phyloP scores from a whole-genome alignment of 2,113 vertebrate species.

The Coturnix japonica region DNA sequence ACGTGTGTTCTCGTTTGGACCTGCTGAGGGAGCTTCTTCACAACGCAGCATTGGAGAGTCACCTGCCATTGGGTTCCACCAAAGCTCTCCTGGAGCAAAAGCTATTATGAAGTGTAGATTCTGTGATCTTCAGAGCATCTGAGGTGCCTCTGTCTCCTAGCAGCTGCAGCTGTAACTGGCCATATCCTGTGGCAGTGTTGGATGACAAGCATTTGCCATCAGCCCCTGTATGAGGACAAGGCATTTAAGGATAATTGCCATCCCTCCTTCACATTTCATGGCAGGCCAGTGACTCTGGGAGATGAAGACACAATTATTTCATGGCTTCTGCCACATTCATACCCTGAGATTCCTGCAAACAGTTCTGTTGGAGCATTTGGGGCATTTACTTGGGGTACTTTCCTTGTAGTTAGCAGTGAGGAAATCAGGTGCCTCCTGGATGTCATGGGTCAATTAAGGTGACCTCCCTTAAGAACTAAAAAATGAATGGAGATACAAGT shows the following conservation, averaged over 20 bases:
- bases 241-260: neutral
- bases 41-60: neutral
- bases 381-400: neutral
- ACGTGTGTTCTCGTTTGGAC: neutral
- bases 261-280: neutral
- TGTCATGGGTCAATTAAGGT: neutral
- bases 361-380: neutral
- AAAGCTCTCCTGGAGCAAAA: neutral
- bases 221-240: neutral
- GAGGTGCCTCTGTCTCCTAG: neutral
- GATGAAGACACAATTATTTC: neutral
- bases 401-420: neutral
- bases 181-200: accelerated
- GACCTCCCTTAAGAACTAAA: neutral
- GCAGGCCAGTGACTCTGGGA: neutral
- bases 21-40: neutral
- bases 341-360: neutral
- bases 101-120: neutral
- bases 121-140: neutral
- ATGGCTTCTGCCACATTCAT: neutral
- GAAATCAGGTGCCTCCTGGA: neutral
- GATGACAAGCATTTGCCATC: no score
- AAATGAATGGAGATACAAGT: neutral
- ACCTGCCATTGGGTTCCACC: accelerated
- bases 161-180: neutral